phyloP scores from a whole-genome alignment of 2,113 vertebrate genomes.

The Caracal caracal region DNA sequence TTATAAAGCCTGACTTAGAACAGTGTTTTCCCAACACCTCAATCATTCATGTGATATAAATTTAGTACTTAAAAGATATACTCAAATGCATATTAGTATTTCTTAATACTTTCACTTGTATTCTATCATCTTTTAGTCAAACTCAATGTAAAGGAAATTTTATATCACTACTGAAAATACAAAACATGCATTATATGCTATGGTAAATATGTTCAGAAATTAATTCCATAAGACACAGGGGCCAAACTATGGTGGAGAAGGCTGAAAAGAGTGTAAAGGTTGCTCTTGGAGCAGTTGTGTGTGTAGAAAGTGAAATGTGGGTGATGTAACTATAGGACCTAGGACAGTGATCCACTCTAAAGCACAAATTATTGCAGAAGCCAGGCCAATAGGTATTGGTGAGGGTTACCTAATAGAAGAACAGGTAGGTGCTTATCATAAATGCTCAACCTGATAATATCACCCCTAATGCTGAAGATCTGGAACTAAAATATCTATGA shows the following conservation, averaged over 20 bases:
- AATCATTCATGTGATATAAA: neutral
- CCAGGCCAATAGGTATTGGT: constrained; percentile 94
- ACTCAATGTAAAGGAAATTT: neutral
- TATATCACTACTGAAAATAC: neutral
- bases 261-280: constrained; percentile 89
- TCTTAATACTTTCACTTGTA: neutral
- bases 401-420: constrained; percentile 83
- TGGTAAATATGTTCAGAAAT: neutral
- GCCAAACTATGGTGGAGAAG: neutral
- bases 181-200: neutral
- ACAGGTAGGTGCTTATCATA: neutral
- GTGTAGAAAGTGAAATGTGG: constrained; percentile 95
- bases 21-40: neutral
- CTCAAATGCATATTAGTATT: neutral
- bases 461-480: constrained; percentile 88
- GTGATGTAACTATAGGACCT: constrained; percentile 96
- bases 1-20: neutral
- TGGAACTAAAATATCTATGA: constrained; percentile 93
- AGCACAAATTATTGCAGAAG: constrained; percentile 94
- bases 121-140: neutral
- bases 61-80: neutral
- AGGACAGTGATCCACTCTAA: constrained; percentile 95
- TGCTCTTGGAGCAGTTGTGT: constrained; percentile 94
- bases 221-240: neutral
- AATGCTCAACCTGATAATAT: constrained; percentile 95